Conservation (phyloP, 2,888 invertebrate genomes). For the Andrena fulva region DNA sequence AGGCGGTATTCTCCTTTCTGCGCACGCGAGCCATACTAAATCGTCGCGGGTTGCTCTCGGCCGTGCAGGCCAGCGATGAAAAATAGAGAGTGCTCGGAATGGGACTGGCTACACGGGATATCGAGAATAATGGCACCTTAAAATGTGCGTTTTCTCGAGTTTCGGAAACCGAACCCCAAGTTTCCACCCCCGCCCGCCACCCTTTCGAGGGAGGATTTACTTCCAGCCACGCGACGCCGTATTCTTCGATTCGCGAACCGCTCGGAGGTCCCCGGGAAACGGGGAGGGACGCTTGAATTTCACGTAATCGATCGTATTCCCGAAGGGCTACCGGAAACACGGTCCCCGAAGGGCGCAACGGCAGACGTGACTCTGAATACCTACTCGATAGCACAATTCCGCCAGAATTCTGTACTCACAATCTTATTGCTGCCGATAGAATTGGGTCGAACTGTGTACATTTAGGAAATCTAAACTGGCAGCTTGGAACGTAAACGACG, state of each 20-base stretch:
- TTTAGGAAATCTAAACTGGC: too few relatives aligned
- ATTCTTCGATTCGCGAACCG: slow-evolving; percentile 29
- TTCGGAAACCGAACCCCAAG: slow-evolving; percentile 12
- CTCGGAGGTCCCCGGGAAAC: slow-evolving; percentile 18
- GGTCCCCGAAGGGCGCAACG: slow-evolving; percentile 26
- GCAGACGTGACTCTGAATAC: background rate
- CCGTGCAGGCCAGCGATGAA: slow-evolving; percentile 22
- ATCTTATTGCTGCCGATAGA: too few relatives aligned
- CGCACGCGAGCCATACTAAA: slow-evolving; percentile 30
- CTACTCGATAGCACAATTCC: background rate
- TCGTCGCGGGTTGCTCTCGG: slow-evolving; percentile 15
- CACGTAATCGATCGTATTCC: slow-evolving; percentile 36
- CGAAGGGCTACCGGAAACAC: slow-evolving; percentile 31
- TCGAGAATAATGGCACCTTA: background rate
- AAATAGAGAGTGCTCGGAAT: slow-evolving; percentile 32
- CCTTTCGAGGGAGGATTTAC: slow-evolving; percentile 26
- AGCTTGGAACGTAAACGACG: too few relatives aligned
- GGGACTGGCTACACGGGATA: background rate
- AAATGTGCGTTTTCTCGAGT: background rate
- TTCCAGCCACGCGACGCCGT: slow-evolving; percentile 6
- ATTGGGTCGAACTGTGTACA: too few relatives aligned
- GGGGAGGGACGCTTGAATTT: slow-evolving; percentile 30
- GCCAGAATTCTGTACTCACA: background rate
- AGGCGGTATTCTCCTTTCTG: slow-evolving; percentile 33
- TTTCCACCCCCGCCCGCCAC: too few relatives aligned